These are phyloP conservation scores for Xestobium rufovillosum DNA, from an alignment of 2,888 invertebrate species.

Conservation along the genomic window DNA sequence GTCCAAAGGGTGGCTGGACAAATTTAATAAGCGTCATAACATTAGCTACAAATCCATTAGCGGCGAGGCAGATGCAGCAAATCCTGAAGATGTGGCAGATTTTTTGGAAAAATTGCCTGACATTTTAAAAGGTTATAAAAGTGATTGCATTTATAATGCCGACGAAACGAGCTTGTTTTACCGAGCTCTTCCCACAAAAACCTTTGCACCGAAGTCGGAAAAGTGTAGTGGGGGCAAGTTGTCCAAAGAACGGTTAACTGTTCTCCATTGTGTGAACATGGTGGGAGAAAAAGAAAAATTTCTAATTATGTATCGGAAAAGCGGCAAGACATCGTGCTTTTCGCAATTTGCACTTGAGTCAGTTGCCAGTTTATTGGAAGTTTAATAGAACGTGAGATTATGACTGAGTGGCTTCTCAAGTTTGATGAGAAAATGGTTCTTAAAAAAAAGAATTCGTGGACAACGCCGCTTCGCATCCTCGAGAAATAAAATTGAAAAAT, in stretches of 20 bases:
- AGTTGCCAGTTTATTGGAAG: slow-evolving; percentile 2
- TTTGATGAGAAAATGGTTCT: too few relatives aligned
- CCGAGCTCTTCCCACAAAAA: slow-evolving; percentile 9
- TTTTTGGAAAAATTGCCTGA: slow-evolving; percentile 7
- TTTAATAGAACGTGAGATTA: too few relatives aligned
- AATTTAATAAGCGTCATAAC: slow-evolving; percentile 7
- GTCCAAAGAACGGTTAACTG: slow-evolving; percentile 10
- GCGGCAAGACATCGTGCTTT: slow-evolving; percentile 7
- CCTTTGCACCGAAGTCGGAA: slow-evolving; percentile 5
- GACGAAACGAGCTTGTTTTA: slow-evolving; percentile 9
- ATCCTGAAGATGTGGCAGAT: slow-evolving; percentile 1
- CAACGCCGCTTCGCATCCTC: slow-evolving; percentile 11
- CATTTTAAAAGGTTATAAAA: slow-evolving; percentile 5
- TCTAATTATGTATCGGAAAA: slow-evolving; percentile 14
- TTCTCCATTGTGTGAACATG: slow-evolving; percentile 9
- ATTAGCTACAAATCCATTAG: slow-evolving; percentile 8
- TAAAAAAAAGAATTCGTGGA: slow-evolving; percentile 8
- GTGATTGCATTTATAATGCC: slow-evolving; percentile 8
- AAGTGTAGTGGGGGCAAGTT: slow-evolving; percentile 8
- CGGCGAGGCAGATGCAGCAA: too few relatives aligned
- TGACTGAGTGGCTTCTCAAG: too few relatives aligned
- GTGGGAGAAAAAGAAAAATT: slow-evolving; percentile 6
- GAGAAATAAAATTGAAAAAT: slow-evolving; percentile 5
- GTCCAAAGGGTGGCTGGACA: too few relatives aligned
- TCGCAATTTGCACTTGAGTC: slow-evolving; percentile 6